These are phyloP conservation scores for Brachyopa scutellaris DNA, from an alignment of 2,888 invertebrate species.

Conservation along the genomic window DNA sequence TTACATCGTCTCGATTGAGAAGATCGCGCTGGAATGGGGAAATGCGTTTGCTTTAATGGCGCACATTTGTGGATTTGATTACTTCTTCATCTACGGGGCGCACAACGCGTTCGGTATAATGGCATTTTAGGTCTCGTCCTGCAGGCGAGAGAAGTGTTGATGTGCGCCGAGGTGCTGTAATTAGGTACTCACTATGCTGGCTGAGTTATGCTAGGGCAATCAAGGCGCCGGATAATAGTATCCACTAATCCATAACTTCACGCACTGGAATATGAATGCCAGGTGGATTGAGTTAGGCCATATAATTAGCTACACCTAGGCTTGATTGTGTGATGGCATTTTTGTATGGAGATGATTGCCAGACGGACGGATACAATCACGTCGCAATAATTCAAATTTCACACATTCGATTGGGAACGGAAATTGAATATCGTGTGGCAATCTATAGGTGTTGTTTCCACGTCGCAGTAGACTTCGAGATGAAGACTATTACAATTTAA, in stretches of 20 bases:
- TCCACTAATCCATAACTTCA: constrained; percentile 61
- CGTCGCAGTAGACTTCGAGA: no score
- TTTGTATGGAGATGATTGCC: constrained; percentile 63
- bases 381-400: constrained; percentile 63
- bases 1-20: constrained; percentile 9
- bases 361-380: constrained; percentile 53
- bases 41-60: constrained; percentile 70
- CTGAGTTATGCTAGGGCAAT: constrained; percentile 64
- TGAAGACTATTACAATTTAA: no score
- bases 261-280: constrained; percentile 49
- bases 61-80: constrained; percentile 70
- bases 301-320: neutral
- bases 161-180: constrained; percentile 47
- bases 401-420: constrained; percentile 48
- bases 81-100: constrained; percentile 60
- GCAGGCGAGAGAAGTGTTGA: constrained; percentile 35
- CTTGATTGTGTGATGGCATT: constrained; percentile 58
- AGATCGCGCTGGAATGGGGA: constrained; percentile 64
- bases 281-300: constrained; percentile 40
- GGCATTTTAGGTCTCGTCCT: constrained; percentile 36
- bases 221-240: constrained; percentile 61
- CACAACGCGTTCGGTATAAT: constrained; percentile 28
- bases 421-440: constrained; percentile 31
- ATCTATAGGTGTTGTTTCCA: neutral
- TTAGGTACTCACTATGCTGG: constrained; percentile 34